Evolutionary conservation across 1,140 invertebrate species (phyloP), one percentile per base, ranked within the genome.

Genomic region (Teleopsis dalmanni): DNA sequence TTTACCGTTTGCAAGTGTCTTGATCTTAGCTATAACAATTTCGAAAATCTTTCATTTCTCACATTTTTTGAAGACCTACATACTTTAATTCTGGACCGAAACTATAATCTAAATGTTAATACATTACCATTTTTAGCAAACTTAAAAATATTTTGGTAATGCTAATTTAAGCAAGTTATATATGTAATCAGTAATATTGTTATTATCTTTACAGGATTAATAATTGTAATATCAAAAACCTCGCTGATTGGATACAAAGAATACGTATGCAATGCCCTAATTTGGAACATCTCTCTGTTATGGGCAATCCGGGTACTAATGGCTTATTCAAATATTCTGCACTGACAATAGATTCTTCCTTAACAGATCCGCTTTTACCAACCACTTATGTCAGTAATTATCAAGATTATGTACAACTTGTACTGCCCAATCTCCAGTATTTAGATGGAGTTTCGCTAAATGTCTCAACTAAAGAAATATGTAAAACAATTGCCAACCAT

Each of bases 1-100:
- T 69, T 69, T 46, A 57, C 65, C 5, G 41, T 54, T 5, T 64
- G 62, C 21, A 65, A 64, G 42, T 68, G 54, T 19, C 52, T 69
- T n/a, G 65, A 69, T 50, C 45, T 69, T 7, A 68, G 65, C 41
- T 51, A 64, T 43, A 69, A 69, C 34, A 59, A 63, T 22, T 68
- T 69, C 42, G 51, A 56, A 21, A 63, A 67, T 47, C 36, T 69
- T 1, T 58, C 62, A 27, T 69, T 69, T 62, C 50, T 69, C 16
- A 51, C 59, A 18, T 68, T 68, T 26, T 69, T 69, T 27, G 60
- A 69, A 29, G 59, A 60, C 8, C 48, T 69, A 21, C 53, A 65
- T 35, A 69, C 65, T 3, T 44, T 69, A 9, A 67, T 69, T 6
- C 18, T 69, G 49, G 65, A 69, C 42, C 57, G 59, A 21, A 69